phyloP scores from a whole-genome alignment of 2,797 vertebrate genomes.

The Platalea minor region DNA sequence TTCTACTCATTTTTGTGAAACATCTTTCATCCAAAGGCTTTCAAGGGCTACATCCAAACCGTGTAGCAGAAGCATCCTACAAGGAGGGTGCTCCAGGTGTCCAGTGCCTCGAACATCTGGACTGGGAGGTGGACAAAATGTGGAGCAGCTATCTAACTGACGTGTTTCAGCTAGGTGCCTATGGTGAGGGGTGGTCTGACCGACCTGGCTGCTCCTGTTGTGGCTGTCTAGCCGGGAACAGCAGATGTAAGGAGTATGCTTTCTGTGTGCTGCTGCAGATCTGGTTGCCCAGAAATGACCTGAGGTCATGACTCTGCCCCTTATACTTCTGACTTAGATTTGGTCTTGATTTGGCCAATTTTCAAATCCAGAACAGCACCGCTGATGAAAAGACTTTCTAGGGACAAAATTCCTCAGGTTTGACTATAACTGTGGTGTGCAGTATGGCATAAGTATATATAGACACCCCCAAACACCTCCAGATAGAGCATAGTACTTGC shows the following conservation, averaged over 20 bases:
- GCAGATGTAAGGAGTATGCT: not conserved
- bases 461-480: not conserved
- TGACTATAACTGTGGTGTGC: not conserved
- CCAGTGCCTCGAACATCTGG: not conserved
- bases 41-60: not conserved
- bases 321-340: not conserved
- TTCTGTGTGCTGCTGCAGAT: not conserved
- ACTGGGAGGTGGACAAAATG: not conserved
- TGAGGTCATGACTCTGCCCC: not conserved
- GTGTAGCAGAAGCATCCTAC: not conserved
- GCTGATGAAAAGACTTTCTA: not conserved
- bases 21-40: not conserved
- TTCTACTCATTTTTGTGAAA: not conserved
- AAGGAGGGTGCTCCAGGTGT: not conserved
- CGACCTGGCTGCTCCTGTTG: not conserved
- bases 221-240: not conserved
- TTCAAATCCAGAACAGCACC: not conserved
- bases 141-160: not conserved
- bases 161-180: not conserved
- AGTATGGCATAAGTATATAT: not conserved
- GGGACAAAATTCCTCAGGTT: not conserved
- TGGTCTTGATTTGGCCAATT: not conserved
- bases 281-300: rapidly evolving
- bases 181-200: not conserved
- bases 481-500: not conserved